These are phyloP conservation scores for Xylota segnis DNA, from an alignment of 2,888 invertebrate species.

Conservation along the genomic window DNA sequence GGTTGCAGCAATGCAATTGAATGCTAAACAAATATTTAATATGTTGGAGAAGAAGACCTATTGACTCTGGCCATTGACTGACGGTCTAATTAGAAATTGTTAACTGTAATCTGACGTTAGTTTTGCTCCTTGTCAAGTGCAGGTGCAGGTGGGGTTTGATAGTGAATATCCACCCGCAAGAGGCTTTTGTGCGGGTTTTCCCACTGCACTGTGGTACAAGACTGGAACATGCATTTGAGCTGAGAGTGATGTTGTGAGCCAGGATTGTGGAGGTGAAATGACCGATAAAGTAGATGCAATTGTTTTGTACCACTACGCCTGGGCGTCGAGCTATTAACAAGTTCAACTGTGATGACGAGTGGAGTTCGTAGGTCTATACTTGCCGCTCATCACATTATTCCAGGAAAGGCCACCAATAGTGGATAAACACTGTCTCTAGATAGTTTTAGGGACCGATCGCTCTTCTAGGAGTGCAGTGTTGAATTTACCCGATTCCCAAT, in stretches of 20 bases:
- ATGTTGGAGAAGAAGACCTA: conserved; percentile 24
- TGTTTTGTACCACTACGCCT: too few species aligned
- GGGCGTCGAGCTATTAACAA: too few species aligned
- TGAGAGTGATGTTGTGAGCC: neutral
- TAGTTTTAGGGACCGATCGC: too few species aligned
- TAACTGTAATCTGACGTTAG: conserved; percentile 16
- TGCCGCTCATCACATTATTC: too few species aligned
- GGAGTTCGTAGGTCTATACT: too few species aligned
- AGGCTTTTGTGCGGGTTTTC: neutral
- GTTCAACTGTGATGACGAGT: too few species aligned
- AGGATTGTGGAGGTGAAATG: neutral
- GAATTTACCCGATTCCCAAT: too few species aligned
- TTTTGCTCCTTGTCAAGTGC: neutral
- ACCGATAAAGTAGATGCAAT: too few species aligned
- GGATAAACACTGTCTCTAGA: too few species aligned
- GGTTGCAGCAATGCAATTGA: conserved; percentile 24
- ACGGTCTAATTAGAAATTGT: conserved; percentile 37
- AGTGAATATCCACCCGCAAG: neutral
- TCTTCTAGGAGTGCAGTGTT: too few species aligned
- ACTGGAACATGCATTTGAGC: neutral
- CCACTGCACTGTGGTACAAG: neutral
- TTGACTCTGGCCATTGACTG: conserved; percentile 35
- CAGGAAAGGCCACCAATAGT: too few species aligned
- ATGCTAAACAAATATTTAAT: conserved; percentile 36
- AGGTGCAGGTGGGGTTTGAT: neutral